Evolutionary conservation across 2,113 vertebrate species (phyloP).

Genomic region (Boulengeromyrus knoepffleri): DNA sequence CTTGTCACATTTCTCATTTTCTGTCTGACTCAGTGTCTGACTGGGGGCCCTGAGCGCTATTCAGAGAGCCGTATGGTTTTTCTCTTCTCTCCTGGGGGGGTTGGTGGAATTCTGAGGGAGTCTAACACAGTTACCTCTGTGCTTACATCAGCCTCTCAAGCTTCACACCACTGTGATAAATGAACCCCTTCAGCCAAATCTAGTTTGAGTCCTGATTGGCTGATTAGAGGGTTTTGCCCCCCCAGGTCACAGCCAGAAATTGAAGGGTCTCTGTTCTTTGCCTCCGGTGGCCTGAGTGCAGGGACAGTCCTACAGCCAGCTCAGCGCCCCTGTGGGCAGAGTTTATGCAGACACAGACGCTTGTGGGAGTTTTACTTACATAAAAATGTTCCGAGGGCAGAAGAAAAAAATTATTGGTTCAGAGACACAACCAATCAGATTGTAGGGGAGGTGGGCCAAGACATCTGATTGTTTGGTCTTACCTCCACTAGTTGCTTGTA

Average conservation of each 20-base stretch:
- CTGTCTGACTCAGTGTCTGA: not conserved
- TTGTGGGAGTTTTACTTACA: not conserved
- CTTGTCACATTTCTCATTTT: not conserved
- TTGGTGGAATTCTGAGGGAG: not conserved
- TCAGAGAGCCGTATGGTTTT: not conserved
- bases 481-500: too few relatives aligned
- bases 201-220: conserved; percentile 3
- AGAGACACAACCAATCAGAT: too few relatives aligned
- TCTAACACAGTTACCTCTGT: not conserved
- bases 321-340: not conserved
- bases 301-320: not conserved
- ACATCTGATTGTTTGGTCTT: too few relatives aligned
- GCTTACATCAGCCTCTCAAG: not conserved
- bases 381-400: not conserved
- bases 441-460: too few relatives aligned
- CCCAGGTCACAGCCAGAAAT: not conserved
- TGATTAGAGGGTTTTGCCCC: not conserved
- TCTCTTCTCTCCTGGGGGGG: not conserved
- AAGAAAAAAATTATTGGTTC: too few relatives aligned
- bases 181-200: conserved; percentile 6
- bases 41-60: not conserved
- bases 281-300: not conserved
- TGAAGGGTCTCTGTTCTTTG: not conserved
- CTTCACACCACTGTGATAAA: conserved; percentile 6
- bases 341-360: not conserved